Evolutionary conservation across 1,140 invertebrate species (phyloP).

Genomic region (Drosophila tani): DNA sequence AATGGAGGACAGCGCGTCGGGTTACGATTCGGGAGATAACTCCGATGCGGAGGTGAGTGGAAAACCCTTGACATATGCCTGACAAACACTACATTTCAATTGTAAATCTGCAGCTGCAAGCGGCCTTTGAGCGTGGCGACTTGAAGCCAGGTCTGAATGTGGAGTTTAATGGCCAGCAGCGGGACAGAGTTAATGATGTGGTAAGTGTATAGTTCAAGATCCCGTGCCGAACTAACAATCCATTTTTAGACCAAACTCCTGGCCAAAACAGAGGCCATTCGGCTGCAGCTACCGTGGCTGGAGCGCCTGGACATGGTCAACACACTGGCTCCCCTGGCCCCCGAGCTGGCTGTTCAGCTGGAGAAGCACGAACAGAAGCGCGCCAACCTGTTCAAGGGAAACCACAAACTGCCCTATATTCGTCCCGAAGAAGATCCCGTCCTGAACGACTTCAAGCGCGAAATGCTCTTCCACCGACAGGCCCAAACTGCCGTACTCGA

Average conservation of each 20-base stretch:
- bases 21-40: slow-evolving; percentile 77
- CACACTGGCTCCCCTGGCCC: slow-evolving; percentile 91
- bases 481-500: slow-evolving; percentile 94
- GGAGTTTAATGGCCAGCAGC: slow-evolving; percentile 86
- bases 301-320: slow-evolving; percentile 93
- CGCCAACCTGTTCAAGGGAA: slow-evolving; percentile 89
- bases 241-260: slow-evolving; percentile 88
- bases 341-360: slow-evolving; percentile 92
- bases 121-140: slow-evolving; percentile 92
- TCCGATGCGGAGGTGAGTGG: slow-evolving; percentile 73
- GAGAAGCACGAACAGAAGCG: slow-evolving; percentile 90
- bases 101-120: slow-evolving; percentile 89
- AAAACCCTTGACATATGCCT: no score
- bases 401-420: slow-evolving; percentile 88
- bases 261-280: slow-evolving; percentile 90
- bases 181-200: slow-evolving; percentile 88
- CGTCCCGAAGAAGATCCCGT: slow-evolving; percentile 90
- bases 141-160: slow-evolving; percentile 94
- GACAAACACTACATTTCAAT: background rate
- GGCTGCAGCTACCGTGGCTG: slow-evolving; percentile 92
- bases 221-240: slow-evolving; percentile 38
- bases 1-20: slow-evolving; percentile 69
- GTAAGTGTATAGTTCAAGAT: slow-evolving; percentile 84
- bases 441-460: slow-evolving; percentile 97
- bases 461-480: slow-evolving; percentile 96